These are phyloP conservation scores for Nebria ingens DNA, from an alignment of 1,140 invertebrate species.

Conservation along the genomic window DNA sequence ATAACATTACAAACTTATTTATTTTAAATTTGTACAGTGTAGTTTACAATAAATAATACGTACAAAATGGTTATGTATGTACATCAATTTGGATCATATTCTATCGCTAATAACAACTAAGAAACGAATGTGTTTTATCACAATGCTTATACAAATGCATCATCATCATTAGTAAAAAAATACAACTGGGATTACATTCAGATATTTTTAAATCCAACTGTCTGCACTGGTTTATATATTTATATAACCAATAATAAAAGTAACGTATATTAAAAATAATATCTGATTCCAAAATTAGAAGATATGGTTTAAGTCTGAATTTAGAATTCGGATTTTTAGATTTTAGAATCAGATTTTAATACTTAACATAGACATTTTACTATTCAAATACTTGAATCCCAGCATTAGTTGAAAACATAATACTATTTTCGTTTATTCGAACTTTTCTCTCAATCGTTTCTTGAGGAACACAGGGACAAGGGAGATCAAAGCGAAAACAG, in stretches of 20 bases:
- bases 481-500: constrained; percentile 69
- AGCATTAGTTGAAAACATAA: no score
- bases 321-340: no score
- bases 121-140: neutral
- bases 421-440: constrained; percentile 54
- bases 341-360: no score
- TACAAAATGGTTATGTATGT: neutral
- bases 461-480: constrained; percentile 88
- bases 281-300: no score
- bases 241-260: no score
- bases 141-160: constrained; percentile 2
- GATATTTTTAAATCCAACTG: no score
- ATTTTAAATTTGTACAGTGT: neutral
- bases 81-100: neutral
- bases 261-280: no score
- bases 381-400: neutral
- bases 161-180: no score
- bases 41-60: neutral
- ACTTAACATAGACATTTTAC: neutral
- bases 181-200: no score
- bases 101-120: constrained; percentile 44
- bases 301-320: neutral
- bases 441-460: constrained; percentile 67
- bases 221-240: no score
- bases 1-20: neutral